Evolutionary conservation across 2,113 vertebrate genomes (phyloP).

Genomic region (Neodontobutis hainanensis): DNA sequence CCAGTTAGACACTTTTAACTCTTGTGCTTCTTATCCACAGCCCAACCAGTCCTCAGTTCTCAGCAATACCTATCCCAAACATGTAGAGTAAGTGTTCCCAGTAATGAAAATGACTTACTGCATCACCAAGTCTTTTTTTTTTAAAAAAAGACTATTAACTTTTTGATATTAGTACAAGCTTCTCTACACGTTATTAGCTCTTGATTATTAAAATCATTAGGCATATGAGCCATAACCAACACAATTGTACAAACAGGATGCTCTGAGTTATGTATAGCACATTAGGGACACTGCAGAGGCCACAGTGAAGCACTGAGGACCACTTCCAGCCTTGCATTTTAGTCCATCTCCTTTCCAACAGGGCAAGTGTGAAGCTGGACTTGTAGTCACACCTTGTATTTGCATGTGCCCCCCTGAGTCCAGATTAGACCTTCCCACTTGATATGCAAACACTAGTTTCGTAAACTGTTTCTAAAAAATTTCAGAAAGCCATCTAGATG

Average conservation of each 20-base stretch:
- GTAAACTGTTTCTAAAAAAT: no score
- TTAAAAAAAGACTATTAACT: not conserved
- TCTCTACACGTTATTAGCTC: not conserved
- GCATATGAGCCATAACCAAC: not conserved
- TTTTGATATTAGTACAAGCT: not conserved
- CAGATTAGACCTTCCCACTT: no score
- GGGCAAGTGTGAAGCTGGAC: no score
- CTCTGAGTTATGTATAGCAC: not conserved
- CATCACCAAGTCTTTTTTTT: not conserved
- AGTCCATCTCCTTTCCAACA: no score
- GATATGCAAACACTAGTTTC: no score
- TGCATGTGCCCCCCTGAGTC: no score
- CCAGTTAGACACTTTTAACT: constrained; percentile 6
- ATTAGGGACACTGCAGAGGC: not conserved
- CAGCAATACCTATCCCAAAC: not conserved
- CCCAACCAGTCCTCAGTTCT: not conserved
- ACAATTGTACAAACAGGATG: not conserved
- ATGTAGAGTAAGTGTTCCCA: not conserved
- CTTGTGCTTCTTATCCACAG: not conserved
- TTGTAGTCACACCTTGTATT: no score
- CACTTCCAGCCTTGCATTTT: no score
- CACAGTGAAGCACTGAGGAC: no score
- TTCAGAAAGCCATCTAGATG: no score
- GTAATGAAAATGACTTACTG: constrained; percentile 8
- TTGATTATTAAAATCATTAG: constrained; percentile 1